Percentiles rank a stretch among this genome's conserved stretches.
Conservation (phyloP, 2,113 vertebrate genomes). For the Illadopsis cleaveri region DNA sequence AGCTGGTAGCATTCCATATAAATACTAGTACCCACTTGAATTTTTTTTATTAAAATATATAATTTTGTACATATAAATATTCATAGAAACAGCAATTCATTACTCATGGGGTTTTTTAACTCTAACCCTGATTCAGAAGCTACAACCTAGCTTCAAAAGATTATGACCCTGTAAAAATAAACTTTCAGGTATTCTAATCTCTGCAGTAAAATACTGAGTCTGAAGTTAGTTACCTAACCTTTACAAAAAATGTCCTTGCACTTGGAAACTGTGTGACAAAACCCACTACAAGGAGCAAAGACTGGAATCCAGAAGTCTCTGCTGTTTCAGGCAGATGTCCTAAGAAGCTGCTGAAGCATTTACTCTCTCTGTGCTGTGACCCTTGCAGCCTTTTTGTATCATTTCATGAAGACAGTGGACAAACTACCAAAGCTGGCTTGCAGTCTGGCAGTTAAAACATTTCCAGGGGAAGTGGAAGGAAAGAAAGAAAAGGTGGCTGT, state of each 20-base stretch:
- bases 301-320: neutral
- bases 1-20: neutral
- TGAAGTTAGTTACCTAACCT: neutral
- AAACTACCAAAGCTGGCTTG: neutral
- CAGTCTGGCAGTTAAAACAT: neutral
- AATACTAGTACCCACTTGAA: neutral
- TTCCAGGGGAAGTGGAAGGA: neutral
- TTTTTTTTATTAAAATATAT: neutral
- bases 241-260: neutral
- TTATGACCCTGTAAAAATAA: neutral
- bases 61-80: neutral
- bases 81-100: neutral
- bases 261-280: neutral
- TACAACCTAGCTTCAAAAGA: neutral
- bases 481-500: neutral
- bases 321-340: neutral
- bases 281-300: neutral
- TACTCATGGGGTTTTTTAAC: neutral
- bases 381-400: neutral
- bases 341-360: neutral
- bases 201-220: neutral
- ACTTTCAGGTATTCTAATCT: neutral
- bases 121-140: neutral
- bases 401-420: neutral
- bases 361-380: neutral